A percentile compares a stretch with the other conserved stretches of the same genome.
Conservation (phyloP, 2,797 vertebrate genomes). For the Percopsis omiscomaycus region DNA sequence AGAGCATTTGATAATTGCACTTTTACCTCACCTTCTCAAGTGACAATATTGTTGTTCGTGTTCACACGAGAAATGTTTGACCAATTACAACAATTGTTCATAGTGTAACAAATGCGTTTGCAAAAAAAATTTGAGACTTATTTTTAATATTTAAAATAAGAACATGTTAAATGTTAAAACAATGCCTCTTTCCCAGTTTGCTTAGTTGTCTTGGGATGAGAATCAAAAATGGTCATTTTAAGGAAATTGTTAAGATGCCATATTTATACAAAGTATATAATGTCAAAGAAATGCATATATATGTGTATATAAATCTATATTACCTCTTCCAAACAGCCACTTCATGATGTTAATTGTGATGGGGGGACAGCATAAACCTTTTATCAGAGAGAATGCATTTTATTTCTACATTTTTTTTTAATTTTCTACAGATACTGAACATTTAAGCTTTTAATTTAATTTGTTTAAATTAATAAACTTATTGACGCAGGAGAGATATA, state of each 20-base stretch:
- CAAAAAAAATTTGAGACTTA: slow-evolving; percentile 88
- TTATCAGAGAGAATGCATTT: slow-evolving; percentile 72
- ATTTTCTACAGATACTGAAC: slow-evolving; percentile 71
- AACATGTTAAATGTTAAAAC: slow-evolving; percentile 84
- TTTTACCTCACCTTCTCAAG: slow-evolving; percentile 74
- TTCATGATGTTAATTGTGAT: slow-evolving; percentile 75
- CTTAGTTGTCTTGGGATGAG: slow-evolving; percentile 79
- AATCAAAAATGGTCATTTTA: slow-evolving; percentile 89
- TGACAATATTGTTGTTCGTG: slow-evolving; percentile 83
- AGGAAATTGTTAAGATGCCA: slow-evolving; percentile 90
- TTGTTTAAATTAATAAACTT: slow-evolving; percentile 86
- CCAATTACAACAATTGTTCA: slow-evolving; percentile 83
- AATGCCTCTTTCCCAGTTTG: slow-evolving; percentile 83
- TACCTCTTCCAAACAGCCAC: slow-evolving; percentile 87
- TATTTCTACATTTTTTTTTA: slow-evolving; percentile 61
- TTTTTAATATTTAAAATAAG: slow-evolving; percentile 97
- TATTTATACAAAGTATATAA: slow-evolving; percentile 87
- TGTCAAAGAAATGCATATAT: slow-evolving; percentile 76
- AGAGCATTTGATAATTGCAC: slow-evolving; percentile 71
- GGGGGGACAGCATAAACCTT: slow-evolving; percentile 65
- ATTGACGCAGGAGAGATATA: slow-evolving; percentile 79
- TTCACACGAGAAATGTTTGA: slow-evolving; percentile 74
- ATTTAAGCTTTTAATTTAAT: slow-evolving; percentile 89
- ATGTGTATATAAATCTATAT: slow-evolving; percentile 74
- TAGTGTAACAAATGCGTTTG: slow-evolving; percentile 93